A percentile compares a stretch with the other conserved stretches of the same genome.
Conservation (phyloP, 2,888 invertebrate species). For the Charanyca ferruginea region DNA sequence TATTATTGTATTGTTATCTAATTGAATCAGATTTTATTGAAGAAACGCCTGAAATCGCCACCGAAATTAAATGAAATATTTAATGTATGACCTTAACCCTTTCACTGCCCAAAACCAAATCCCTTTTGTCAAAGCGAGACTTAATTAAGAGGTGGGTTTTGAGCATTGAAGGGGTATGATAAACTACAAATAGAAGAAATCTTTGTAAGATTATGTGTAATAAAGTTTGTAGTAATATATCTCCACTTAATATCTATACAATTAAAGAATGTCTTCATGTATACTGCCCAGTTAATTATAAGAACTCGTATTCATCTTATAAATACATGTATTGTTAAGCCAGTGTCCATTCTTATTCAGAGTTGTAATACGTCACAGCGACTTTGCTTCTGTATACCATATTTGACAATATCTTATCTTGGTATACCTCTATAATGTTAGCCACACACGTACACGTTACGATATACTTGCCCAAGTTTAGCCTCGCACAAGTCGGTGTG, state of each 20-base stretch:
- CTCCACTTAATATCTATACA: constrained; percentile 16
- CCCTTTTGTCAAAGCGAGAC: no score
- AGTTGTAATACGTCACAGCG: constrained; percentile 26
- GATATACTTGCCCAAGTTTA: no score
- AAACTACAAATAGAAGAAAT: constrained; percentile 13
- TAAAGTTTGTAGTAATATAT: constrained; percentile 34
- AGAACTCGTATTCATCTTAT: constrained; percentile 26
- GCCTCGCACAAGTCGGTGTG: no score
- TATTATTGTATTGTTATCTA: constrained; percentile 60
- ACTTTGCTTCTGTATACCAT: not conserved
- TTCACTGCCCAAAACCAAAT: no score
- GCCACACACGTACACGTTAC: no score
- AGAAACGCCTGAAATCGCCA: constrained; percentile 56
- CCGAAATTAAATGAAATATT: constrained; percentile 56
- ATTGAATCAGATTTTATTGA: constrained; percentile 64
- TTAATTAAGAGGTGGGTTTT: no score
- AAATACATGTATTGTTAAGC: constrained; percentile 41
- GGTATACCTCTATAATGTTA: no score
- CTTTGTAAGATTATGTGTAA: constrained; percentile 17
- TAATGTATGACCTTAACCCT: constrained; percentile 22
- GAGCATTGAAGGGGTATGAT: no score
- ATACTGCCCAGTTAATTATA: constrained; percentile 31
- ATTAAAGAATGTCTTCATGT: constrained; percentile 8
- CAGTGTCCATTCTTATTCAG: constrained; percentile 20
- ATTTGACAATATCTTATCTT: not conserved